Base-by-base conservation (phyloP, 2,888 invertebrate species). In the Drosophila algonquin region DNA sequence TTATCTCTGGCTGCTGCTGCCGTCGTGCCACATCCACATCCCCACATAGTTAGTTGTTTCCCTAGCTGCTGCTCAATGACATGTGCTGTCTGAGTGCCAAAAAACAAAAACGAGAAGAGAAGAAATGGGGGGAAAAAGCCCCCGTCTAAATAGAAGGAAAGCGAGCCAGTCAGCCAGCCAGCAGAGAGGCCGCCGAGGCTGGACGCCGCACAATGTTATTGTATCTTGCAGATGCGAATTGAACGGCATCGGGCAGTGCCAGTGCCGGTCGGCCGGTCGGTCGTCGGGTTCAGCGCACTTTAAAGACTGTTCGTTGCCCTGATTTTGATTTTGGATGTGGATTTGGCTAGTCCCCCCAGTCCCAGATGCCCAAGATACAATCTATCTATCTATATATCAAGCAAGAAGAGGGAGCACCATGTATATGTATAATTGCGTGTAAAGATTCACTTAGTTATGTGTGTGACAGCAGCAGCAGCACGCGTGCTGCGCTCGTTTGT, bases 1-100 rank as follows among this genome's bases (percentile, higher is more conserved):
- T 83, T 80, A 78, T 77, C 81, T 75, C 69, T 53, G 52, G 24
- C 50, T 58, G 58, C 51, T 46, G 55, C 62, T 50, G 53, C 52
- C 45, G 30, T 40, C 32, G 51, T 64, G 52, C 52, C 58, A 40
- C 61, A 58, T 69, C 64, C n/a, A 14, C 40, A 40, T 40, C 14
- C 40, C 32, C 52, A 77, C 77, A 63, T 79, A 73, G 77, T 77
- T 76, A 81, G 82, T 78, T 80, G 65, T 80, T 80, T 68, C 75
- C 71, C 73, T 85, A 75, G 75, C 83, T 80, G 75, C 83, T 80
- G 83, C 68, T 70, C 79, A 77, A 76, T 79, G 86, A 82, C 81
- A 79, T 86, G 84, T 83, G 87, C 84, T 83, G 80, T 73, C 73
- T 57, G 63, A 75, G 65, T 86, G 86, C 83, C 77, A 83, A 86